Base-by-base conservation (phyloP, 1,140 invertebrate genomes). In the Acarapis woodi region DNA sequence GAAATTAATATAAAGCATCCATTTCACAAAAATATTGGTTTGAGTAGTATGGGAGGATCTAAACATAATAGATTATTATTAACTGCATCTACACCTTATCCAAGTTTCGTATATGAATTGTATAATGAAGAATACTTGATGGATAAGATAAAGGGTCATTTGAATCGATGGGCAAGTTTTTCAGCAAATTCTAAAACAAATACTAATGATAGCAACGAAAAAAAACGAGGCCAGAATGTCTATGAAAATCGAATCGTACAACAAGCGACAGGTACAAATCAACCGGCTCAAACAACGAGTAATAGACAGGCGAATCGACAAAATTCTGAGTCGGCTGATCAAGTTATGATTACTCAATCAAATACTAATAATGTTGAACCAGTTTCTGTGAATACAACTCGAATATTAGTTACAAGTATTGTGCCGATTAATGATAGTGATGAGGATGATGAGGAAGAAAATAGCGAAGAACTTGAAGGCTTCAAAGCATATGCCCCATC, bases 1-100 rank as follows among this genome's bases (percentile, higher is more conserved):
- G 71, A 73, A 49, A 56, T 65, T 29, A 51, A 50, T 32, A 48
- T 71, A 44, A 37, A 53, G 38, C 50, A 61, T 47, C 47, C 58
- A 12, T 38, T 41, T 9, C n/a, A 25, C 2, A 35, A 20, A 16
- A 31, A 30, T 28, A 24, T 34, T 14, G 46, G 46, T 10, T 39
- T 55, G 10, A 19, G 15, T 19, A 28, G 9, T 3, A 14, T 14
- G 8, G 3, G 25, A 37, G 35, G 35, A 9, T 14, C 12, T 22
- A 6, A 19, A 14, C 18, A 4, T 14, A 37, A 30, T 14, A 8
- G 4, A 22, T 37, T 28, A 15, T 34, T 35, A 22, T 18, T 38
- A 19, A 20, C 28, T 15, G n/a, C 50, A 53, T 35, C 51, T 67
- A n/a, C 53, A 62, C 0, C 50, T 58, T 41, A 12, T 12, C 37